A percentile compares a stretch with the other conserved stretches of the same genome.
Conservation (phyloP, 2,797 vertebrate genomes). For the Nothura maculosa region DNA sequence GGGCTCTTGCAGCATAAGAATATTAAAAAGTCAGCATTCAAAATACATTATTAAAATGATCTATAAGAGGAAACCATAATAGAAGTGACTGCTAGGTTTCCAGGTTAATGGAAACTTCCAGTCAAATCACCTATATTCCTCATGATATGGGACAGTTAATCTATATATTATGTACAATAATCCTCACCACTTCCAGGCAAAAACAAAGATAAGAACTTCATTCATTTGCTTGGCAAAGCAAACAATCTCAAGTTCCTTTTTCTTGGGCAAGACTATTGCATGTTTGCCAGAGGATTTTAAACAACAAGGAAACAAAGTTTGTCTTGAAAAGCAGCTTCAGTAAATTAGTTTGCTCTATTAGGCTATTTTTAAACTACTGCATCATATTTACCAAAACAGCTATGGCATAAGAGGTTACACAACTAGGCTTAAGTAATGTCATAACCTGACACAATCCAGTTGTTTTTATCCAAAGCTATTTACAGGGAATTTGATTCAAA, state of each 20-base stretch:
- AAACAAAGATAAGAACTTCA: background rate
- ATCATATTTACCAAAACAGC: slow-evolving; percentile 53
- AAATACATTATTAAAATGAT: slow-evolving; percentile 47
- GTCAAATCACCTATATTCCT: background rate
- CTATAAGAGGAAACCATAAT: background rate
- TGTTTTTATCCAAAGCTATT: slow-evolving; percentile 47
- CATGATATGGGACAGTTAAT: slow-evolving; percentile 22
- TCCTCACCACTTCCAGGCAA: background rate
- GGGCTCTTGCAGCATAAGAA: slow-evolving; percentile 20
- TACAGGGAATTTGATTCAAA: slow-evolving; percentile 51
- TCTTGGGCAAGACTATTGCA: slow-evolving; percentile 5
- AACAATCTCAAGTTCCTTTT: background rate
- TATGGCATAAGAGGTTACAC: slow-evolving; percentile 44
- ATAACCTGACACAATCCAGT: slow-evolving; percentile 48
- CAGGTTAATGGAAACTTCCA: background rate
- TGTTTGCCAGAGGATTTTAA: slow-evolving; percentile 17
- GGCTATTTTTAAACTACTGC: slow-evolving; percentile 55
- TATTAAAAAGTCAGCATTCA: slow-evolving; percentile 33
- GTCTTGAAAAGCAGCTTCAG: slow-evolving; percentile 48
- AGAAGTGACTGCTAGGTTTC: background rate
- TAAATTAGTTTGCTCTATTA: slow-evolving; percentile 33
- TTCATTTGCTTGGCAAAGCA: background rate
- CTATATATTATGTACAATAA: slow-evolving; percentile 35
- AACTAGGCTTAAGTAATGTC: slow-evolving; percentile 32
- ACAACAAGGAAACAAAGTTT: slow-evolving; percentile 21